Evolutionary conservation across 2,113 vertebrate species (phyloP), one percentile per base, ranked within the genome.

Genomic region (pig (Sus scrofa)): DNA sequence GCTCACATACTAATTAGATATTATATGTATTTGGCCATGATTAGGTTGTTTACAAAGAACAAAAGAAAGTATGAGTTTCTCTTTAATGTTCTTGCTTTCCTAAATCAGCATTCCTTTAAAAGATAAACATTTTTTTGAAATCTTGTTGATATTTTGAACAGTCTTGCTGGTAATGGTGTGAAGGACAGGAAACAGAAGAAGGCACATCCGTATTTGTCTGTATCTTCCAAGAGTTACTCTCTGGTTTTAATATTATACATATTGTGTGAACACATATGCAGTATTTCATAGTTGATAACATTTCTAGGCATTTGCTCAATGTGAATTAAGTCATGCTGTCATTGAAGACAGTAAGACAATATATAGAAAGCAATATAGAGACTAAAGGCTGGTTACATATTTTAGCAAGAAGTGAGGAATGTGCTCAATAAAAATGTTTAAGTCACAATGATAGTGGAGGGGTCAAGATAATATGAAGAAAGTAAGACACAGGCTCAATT

Each of bases 11-110:
- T 68, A 85, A 89, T 24, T 73, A 18, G 85, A 82, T 81, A 56
- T 71, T 74, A 62, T 20, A 63, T 5, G n/a, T 81, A 60, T 60
- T 65, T 75, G 44, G 30, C 11, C 24, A 74, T 11, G 6, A 44
- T 81, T 91, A 67, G 67, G 70, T 89, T 93, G 2, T 88, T 85
- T 91, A 44, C 32, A 89, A 89, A 74, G 58, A 86, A 86, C 52
- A 58, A 6, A 20, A 26, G 44, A 27, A 81, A 65, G 8, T 50
- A 2, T 52, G n/a, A 34, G 24, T 89, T 93, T 86, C 27, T 84
- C 30, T 88, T 56, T 88, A 62, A 39, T 54, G 71, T 32, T 67
- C 34, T 88, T 65, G 50, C 68, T 79, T 91, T 22, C 87, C 30
- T 65, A 74, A 73, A 56, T 27, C 54, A 34, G 7, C 27, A 58